Evolutionary conservation across 2,888 invertebrate species (phyloP).

Genomic region (Diplolepis rosae): DNA sequence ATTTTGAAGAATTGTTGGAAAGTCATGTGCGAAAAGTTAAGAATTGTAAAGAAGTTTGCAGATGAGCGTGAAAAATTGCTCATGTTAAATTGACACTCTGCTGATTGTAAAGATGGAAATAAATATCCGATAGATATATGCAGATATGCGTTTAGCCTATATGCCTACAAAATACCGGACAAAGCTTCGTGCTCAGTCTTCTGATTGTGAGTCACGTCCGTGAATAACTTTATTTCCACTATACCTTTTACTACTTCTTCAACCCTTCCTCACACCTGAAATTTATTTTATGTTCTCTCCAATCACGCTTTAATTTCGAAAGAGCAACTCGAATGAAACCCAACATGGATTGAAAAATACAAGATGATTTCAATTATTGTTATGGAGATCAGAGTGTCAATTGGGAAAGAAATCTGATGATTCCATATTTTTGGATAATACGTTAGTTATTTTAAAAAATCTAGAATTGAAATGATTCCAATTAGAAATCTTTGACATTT

Average conservation of each 20-base stretch:
- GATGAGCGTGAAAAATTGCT: background rate
- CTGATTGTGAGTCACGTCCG: constrained; percentile 58
- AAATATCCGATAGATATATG: background rate
- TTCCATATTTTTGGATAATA: too few relatives aligned
- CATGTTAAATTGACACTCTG: background rate
- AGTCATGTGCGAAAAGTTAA: background rate
- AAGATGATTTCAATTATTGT: background rate
- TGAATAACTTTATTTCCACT: constrained; percentile 50
- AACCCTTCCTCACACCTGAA: background rate
- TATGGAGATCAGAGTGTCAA: too few relatives aligned
- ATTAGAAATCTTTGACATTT: too few relatives aligned
- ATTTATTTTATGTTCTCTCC: background rate
- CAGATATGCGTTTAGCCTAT: background rate
- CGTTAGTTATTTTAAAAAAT: too few relatives aligned
- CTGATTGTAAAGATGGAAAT: background rate
- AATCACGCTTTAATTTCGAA: background rate
- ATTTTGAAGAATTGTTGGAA: background rate
- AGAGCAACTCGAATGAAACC: background rate
- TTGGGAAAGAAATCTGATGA: too few relatives aligned
- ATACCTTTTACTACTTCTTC: constrained; percentile 25
- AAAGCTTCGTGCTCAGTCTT: background rate
- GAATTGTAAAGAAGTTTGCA: background rate
- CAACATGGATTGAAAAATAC: background rate
- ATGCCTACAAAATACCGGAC: background rate
- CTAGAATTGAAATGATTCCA: too few relatives aligned